Evolutionary conservation across 2,113 vertebrate genomes (phyloP).

Genomic region (Cheirogaleus medius): DNA sequence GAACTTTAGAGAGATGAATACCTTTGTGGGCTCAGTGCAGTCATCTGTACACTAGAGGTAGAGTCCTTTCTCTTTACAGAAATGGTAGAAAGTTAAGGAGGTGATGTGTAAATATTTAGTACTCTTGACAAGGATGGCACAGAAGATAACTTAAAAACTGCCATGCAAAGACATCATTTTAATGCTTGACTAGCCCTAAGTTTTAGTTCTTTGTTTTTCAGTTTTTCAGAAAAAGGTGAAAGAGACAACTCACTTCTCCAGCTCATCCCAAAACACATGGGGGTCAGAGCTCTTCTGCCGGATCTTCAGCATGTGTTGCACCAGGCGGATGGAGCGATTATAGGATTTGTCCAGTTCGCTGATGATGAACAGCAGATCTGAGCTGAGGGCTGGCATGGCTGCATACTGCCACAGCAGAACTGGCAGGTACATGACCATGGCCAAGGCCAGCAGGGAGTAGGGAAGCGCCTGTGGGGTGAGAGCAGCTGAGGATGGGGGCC

Average conservation of each 20-base stretch:
- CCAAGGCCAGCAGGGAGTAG: constrained; percentile 94
- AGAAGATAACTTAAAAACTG: neutral
- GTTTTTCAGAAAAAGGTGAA: neutral
- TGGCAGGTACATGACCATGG: constrained; percentile 94
- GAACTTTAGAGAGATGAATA: neutral
- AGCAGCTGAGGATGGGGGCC: neutral
- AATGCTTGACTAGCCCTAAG: neutral
- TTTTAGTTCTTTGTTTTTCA: neutral
- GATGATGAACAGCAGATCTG: constrained; percentile 94
- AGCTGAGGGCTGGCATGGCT: constrained; percentile 88
- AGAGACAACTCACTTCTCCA: constrained; percentile 88
- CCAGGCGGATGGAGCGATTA: constrained; percentile 95
- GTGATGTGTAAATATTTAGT: neutral
- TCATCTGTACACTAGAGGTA: neutral
- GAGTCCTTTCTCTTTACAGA: neutral
- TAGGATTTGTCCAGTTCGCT: constrained; percentile 97
- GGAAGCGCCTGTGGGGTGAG: constrained; percentile 87
- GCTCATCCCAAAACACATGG: constrained; percentile 91
- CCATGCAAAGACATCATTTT: neutral
- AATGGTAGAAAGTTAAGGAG: neutral
- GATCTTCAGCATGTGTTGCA: constrained; percentile 94
- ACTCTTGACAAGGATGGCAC: neutral
- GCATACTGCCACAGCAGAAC: constrained; percentile 94
- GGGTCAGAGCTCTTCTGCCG: constrained; percentile 87
- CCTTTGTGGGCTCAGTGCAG: neutral